phyloP scores from a whole-genome alignment of 2,797 vertebrate genomes.

The Tachyglossus aculeatus region DNA sequence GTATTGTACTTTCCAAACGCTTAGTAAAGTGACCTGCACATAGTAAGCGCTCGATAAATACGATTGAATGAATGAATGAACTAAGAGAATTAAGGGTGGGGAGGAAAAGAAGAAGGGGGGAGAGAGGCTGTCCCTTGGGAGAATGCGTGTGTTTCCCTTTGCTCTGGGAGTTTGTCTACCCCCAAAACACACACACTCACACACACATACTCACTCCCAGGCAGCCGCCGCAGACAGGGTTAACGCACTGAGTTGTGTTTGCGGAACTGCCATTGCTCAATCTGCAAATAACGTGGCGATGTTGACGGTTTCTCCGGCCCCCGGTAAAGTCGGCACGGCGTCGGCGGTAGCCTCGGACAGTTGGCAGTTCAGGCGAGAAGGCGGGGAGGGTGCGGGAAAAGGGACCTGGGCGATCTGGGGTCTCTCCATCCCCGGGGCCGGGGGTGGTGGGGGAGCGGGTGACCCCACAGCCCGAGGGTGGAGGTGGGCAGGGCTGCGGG shows the following conservation, averaged over 20 bases:
- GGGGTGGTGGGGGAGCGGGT: background rate
- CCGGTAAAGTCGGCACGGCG: background rate
- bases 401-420: conserved; percentile 68
- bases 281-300: conserved; percentile 54
- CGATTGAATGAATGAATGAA: too few relatives aligned
- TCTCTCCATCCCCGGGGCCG: too few relatives aligned
- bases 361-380: conserved; percentile 41
- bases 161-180: background rate
- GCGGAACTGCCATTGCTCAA: conserved; percentile 60
- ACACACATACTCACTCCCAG: too few relatives aligned
- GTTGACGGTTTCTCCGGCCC: conserved; percentile 49
- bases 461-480: background rate
- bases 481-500: background rate
- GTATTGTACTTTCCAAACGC: too few relatives aligned
- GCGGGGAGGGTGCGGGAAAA: conserved; percentile 47
- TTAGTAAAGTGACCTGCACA: too few relatives aligned
- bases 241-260: conserved; percentile 39
- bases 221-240: too few relatives aligned
- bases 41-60: too few relatives aligned
- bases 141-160: background rate
- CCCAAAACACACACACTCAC: too few relatives aligned
- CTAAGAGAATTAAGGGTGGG: too few relatives aligned
- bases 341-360: conserved; percentile 51
- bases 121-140: background rate
- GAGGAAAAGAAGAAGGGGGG: background rate